Percentiles rank a stretch among this genome's conserved stretches.
Evolutionary conservation across 2,888 invertebrate species (phyloP).

Genomic region (Epicampocera succincta): DNA sequence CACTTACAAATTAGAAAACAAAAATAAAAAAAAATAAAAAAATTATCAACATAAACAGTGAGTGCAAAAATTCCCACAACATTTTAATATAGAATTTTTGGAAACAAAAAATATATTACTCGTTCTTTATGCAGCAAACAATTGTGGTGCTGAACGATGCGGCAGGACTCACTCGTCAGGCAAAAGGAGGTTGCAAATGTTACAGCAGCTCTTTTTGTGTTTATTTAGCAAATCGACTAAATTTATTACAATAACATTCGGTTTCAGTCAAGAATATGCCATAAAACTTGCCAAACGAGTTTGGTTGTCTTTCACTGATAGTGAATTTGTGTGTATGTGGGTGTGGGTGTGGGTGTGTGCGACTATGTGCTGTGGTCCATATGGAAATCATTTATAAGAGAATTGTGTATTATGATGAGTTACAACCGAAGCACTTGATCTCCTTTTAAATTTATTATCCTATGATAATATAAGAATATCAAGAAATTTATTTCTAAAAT

Average conservation of each 20-base stretch:
- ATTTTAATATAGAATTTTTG: constrained; percentile 9
- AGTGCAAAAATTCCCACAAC: constrained; percentile 67
- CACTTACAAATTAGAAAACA: constrained; percentile 31
- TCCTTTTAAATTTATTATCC: constrained; percentile 66
- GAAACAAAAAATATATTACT: neutral
- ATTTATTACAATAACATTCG: constrained; percentile 78
- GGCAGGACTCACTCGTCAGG: neutral
- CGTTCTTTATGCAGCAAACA: no score
- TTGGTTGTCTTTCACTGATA: no score
- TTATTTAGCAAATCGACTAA: constrained; percentile 80
- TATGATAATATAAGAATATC: constrained; percentile 63
- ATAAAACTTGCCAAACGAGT: constrained; percentile 13
- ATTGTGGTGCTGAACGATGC: no score
- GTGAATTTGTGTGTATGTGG: neutral
- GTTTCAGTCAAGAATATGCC: constrained; percentile 31
- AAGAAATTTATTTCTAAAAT: constrained; percentile 59
- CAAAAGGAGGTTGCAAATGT: neutral
- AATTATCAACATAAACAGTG: constrained; percentile 51
- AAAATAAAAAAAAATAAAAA: neutral
- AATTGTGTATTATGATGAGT: constrained; percentile 42
- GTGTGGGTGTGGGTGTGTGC: neutral
- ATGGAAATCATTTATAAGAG: constrained; percentile 38
- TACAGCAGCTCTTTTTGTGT: constrained; percentile 66
- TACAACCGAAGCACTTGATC: constrained; percentile 60
- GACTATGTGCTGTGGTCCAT: constrained; percentile 8